Conservation (phyloP, 2,113 vertebrate genomes). For the Spea multiplicata region DNA sequence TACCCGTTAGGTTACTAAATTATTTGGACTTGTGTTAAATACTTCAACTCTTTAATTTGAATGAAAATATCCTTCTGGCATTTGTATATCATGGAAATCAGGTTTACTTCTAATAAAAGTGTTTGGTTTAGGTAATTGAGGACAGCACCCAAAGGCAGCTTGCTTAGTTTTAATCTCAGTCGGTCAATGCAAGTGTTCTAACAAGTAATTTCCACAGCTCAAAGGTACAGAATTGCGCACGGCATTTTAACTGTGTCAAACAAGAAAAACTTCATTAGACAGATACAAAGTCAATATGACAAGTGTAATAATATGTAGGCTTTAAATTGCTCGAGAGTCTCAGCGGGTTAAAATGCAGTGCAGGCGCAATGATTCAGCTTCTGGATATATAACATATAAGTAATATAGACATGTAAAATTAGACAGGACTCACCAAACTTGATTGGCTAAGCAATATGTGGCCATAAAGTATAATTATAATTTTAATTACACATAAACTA, state of each 20-base stretch:
- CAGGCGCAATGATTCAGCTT: no score
- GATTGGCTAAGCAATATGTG: no score
- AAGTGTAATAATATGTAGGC: no score
- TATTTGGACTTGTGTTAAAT: neutral
- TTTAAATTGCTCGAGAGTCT: no score
- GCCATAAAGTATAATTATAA: no score
- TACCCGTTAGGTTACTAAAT: neutral
- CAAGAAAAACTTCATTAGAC: neutral
- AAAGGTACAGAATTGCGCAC: neutral
- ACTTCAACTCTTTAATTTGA: neutral
- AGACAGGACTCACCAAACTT: no score
- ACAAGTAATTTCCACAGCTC: neutral
- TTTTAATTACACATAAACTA: no score
- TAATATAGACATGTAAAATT: no score
- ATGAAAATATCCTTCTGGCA: neutral
- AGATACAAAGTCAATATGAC: neutral
- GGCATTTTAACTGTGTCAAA: neutral
- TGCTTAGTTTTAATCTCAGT: neutral
- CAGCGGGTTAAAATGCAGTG: no score
- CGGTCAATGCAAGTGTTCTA: neutral
- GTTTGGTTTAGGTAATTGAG: neutral
- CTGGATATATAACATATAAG: no score
- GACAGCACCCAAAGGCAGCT: neutral
- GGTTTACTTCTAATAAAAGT: neutral
- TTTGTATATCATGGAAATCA: neutral